Conservation (phyloP, 37 sponge, comb jelly and placozoan genomes). For the Theonella swinhoei region DNA sequence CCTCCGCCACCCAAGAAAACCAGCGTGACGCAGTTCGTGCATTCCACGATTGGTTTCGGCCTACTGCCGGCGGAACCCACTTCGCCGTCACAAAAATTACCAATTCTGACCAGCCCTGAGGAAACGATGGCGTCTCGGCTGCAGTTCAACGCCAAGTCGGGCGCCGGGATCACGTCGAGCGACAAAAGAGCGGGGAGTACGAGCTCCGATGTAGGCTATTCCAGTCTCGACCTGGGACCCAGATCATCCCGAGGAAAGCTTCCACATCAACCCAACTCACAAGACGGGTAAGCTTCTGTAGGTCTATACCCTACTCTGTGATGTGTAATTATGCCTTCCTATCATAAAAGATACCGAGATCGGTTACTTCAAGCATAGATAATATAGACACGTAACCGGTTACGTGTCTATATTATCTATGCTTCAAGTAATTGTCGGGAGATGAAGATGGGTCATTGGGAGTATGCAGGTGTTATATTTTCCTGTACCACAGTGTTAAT, state of each 20-base stretch:
- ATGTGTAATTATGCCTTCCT: no score
- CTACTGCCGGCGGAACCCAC: neutral
- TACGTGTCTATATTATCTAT: no score
- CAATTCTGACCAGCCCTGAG: neutral
- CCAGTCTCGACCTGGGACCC: neutral
- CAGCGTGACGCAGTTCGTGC: neutral
- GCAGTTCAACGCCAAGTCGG: constrained; percentile 13
- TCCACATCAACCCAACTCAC: neutral
- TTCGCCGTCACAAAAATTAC: neutral
- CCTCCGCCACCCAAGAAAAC: neutral
- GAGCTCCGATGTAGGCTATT: neutral
- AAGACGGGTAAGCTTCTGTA: neutral
- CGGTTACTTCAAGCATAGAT: no score
- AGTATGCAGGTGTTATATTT: no score
- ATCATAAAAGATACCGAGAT: no score
- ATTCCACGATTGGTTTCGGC: neutral
- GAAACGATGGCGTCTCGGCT: constrained; percentile 5
- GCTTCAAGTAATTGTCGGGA: no score
- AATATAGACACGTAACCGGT: no score
- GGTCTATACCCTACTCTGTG: no score
- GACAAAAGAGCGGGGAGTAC: neutral
- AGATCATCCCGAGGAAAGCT: neutral
- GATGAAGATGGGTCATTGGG: no score
- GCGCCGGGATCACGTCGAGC: constrained; percentile 35
- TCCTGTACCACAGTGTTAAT: no score